Evolutionary conservation across 1,140 invertebrate genomes (phyloP).

Genomic region (Drosophila mojavensis): DNA sequence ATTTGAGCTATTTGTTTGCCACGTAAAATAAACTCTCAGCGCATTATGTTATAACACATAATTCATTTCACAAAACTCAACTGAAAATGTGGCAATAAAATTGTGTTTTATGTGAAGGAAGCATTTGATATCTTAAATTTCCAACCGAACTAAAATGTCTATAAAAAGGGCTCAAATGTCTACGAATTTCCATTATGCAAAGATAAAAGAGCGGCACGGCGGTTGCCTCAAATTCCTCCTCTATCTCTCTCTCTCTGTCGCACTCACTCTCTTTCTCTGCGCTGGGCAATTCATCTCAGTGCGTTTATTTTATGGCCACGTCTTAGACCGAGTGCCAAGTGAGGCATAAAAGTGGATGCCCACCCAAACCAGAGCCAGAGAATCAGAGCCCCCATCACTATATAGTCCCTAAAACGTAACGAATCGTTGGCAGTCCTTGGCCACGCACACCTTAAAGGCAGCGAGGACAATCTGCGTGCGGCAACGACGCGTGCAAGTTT

Average conservation of each 20-base stretch:
- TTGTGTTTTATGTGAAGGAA: conserved; percentile 12
- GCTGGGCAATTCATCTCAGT: conserved; percentile 56
- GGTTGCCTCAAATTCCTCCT: neutral
- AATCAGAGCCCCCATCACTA: conserved; percentile 9
- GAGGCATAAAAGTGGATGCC: conserved; percentile 67
- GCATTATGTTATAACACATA: conserved; percentile 42
- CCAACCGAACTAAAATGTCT: conserved; percentile 48
- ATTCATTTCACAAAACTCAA: conserved; percentile 51
- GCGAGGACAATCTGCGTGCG: conserved; percentile 26
- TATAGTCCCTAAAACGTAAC: neutral
- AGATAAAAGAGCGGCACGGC: conserved; percentile 31
- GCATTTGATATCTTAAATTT: conserved; percentile 22
- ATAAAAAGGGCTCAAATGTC: conserved; percentile 63
- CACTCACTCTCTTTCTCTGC: neutral
- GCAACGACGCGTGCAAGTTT: conserved; percentile 68
- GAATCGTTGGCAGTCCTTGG: neutral
- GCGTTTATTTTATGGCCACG: conserved; percentile 70
- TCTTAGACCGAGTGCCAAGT: conserved; percentile 44
- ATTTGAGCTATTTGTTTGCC: conserved; percentile 4
- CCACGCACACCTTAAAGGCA: conserved; percentile 2
- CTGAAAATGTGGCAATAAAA: conserved; percentile 40
- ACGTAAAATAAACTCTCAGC: conserved; percentile 24
- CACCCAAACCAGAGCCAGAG: conserved; percentile 25
- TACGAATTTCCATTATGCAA: conserved; percentile 67
- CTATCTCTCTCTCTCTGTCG: neutral